Evolutionary conservation across 2,113 vertebrate species (phyloP).

Genomic region (Porphyrio hochstetteri): DNA sequence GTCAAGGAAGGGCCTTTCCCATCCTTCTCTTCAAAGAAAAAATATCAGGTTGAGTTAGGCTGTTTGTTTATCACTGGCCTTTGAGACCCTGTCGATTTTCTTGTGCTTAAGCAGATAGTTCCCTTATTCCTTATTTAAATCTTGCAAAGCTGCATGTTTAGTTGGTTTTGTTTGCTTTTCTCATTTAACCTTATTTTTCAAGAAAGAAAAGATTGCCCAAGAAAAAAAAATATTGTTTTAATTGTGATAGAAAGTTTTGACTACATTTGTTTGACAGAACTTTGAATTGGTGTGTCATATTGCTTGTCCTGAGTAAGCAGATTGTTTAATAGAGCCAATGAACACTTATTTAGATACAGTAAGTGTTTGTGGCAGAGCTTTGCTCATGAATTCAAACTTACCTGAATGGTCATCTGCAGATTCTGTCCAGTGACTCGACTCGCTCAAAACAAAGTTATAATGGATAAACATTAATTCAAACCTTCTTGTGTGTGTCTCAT

Average conservation of each 20-base stretch:
- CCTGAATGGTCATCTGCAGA: not conserved
- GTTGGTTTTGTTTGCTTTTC: not conserved
- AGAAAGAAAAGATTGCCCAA: not conserved
- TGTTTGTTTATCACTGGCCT: not conserved
- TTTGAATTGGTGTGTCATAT: not conserved
- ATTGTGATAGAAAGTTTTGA: not conserved
- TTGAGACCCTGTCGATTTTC: not conserved
- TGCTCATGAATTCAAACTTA: not conserved
- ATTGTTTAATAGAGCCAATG: not conserved
- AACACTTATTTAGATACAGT: not conserved
- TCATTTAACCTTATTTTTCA: not conserved
- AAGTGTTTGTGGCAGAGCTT: not conserved
- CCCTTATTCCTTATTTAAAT: not conserved
- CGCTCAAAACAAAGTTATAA: not conserved
- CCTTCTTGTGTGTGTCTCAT: not conserved
- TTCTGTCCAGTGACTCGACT: not conserved
- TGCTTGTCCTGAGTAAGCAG: not conserved
- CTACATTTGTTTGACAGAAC: not conserved
- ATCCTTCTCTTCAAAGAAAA: not conserved
- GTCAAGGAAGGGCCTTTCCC: not conserved
- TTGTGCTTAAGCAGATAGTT: not conserved
- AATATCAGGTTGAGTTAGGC: not conserved
- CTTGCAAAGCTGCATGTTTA: not conserved
- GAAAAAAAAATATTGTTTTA: not conserved
- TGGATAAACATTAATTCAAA: not conserved